Conservation (phyloP, 2,797 vertebrate genomes). For the Pitangus sulphuratus region DNA sequence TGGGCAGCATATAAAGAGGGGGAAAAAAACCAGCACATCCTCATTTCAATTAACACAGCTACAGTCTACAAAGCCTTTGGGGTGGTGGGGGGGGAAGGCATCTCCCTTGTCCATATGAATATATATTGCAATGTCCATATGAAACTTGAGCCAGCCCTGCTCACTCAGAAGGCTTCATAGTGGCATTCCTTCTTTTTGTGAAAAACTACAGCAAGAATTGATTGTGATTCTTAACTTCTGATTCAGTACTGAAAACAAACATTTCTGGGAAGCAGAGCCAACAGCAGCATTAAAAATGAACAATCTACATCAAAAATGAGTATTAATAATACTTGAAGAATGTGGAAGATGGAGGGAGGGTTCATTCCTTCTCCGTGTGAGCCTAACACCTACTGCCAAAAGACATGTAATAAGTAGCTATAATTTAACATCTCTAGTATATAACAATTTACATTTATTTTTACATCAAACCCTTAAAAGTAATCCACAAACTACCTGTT, state of each 20-base stretch:
- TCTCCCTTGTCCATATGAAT: not conserved
- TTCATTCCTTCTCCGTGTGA: not conserved
- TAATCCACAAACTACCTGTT: not conserved
- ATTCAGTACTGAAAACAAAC: not conserved
- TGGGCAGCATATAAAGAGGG: not conserved
- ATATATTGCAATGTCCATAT: not conserved
- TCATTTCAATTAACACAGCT: not conserved
- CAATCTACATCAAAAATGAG: not conserved
- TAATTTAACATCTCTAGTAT: not conserved
- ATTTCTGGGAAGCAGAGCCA: not conserved
- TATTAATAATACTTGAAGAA: not conserved
- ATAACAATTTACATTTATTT: not conserved
- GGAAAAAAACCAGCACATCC: fast-evolving
- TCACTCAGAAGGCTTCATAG: not conserved
- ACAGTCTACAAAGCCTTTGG: not conserved
- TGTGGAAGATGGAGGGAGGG: not conserved
- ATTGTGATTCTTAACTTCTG: not conserved
- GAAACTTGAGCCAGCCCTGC: not conserved
- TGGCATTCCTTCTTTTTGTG: not conserved
- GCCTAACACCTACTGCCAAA: not conserved
- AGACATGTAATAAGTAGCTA: not conserved
- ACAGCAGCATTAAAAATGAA: not conserved
- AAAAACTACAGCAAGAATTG: not conserved
- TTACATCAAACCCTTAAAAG: not conserved
- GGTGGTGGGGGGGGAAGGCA: not conserved